A percentile compares a stretch with the other conserved stretches of the same genome.
phyloP scores from a whole-genome alignment of 2,888 invertebrate genomes.

The Parnassius glacialis region DNA sequence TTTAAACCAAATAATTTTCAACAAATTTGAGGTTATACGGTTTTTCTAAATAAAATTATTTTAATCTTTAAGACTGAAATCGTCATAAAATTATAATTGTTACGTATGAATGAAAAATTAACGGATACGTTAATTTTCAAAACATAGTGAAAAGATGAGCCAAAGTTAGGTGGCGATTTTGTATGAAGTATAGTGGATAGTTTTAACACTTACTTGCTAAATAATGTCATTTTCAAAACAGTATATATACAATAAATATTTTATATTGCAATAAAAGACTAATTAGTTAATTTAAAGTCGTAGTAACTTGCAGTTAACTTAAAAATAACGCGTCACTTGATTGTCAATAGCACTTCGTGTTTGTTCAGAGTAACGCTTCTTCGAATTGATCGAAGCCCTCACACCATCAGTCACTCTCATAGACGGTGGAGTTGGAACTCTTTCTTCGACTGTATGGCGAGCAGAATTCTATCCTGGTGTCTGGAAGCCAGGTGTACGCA shows the following conservation, averaged over 20 bases:
- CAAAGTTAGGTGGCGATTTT: not conserved
- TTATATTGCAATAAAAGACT: conserved; percentile 13
- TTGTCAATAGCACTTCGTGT: conserved; percentile 44
- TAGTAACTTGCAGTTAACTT: conserved; percentile 37
- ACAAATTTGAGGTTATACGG: conserved; percentile 36
- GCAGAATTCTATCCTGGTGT: conserved; percentile 71
- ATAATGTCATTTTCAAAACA: conserved; percentile 15
- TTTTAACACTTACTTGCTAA: conserved; percentile 16
- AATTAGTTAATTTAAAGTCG: conserved; percentile 20
- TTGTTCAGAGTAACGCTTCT: conserved; percentile 66
- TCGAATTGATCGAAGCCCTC: conserved; percentile 66
- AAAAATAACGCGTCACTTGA: conserved; percentile 31
- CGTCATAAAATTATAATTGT: too few relatives aligned
- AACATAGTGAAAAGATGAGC: too few relatives aligned
- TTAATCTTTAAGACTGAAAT: not conserved
- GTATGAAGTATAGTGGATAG: conserved; percentile 3
- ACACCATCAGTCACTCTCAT: conserved; percentile 77
- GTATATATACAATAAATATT: conserved; percentile 18
- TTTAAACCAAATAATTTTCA: conserved; percentile 72
- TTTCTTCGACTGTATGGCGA: conserved; percentile 68
- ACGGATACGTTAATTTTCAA: too few relatives aligned
- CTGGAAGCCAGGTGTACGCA: conserved; percentile 80
- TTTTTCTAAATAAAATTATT: conserved; percentile 27
- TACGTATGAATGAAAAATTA: too few relatives aligned
- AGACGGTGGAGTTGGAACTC: conserved; percentile 74